Evolutionary conservation across 1,140 invertebrate genomes (phyloP), one percentile per base, ranked within the genome.

Genomic region (Notospermus geniculatus): DNA sequence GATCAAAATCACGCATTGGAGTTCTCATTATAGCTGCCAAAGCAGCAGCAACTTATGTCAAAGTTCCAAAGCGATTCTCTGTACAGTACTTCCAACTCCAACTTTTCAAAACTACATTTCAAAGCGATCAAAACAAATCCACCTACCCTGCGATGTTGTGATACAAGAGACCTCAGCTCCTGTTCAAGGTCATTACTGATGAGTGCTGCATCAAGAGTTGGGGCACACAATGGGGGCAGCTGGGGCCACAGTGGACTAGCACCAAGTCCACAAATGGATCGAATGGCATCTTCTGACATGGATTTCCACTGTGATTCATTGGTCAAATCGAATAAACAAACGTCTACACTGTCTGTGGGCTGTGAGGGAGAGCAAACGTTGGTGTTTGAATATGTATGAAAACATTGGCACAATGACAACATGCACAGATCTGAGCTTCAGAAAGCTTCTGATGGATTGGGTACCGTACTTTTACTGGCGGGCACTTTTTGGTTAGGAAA

Each of bases 241-340:
- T 67, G 56, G 0, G 77, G 71, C 76, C 75, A 79, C 0, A 59
- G n/a, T 11, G 72, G 66, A 29, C 63, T 60, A 36, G 67, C 55
- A 0, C 63, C 62, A 15, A 70, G 64, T 1, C 70, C 72, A 69
- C 76, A 77, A 2, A 81, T 72, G 11, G 79, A 76, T 36, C 66
- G n/a, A 27, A 82, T 66, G n/a, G 75, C 78, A 66, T 81, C 78
- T 39, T 69, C 66, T 22, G 78, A 73, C 81, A 83, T 82, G 11
- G 71, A 59, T 65, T 83, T 83, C 82, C 82, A 83, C 54, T 69
- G 66, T 9, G 75, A 69, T 39, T 76, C 71, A 61, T 81, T 74
- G 2, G 65, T 59, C 1, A 83, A 66, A 57, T 79, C 70, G 74
- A 83, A 83, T 23, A 67, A 63, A 65, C 78, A 79, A 2, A 77